A percentile compares a stretch with the other conserved stretches of the same genome.
phyloP scores from a whole-genome alignment of 2,888 invertebrate genomes.

The Drosophila phalerata region DNA sequence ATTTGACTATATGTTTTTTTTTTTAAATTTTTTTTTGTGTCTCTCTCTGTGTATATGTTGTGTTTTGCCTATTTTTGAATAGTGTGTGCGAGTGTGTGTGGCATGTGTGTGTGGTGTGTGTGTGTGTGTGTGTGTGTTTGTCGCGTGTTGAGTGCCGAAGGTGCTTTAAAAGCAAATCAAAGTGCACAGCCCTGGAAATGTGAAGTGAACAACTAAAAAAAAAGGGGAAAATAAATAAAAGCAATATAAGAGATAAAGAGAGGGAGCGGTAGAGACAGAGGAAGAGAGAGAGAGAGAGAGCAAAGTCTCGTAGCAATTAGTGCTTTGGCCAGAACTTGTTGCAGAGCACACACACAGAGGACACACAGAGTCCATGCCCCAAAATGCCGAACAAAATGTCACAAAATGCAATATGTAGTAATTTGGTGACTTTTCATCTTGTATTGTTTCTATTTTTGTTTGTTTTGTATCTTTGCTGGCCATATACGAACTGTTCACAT shows the following conservation, averaged over 20 bases:
- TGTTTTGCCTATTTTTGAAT: conserved; percentile 38
- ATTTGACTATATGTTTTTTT: conserved; percentile 41
- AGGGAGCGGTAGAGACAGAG: no score
- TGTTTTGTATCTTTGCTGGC: background rate
- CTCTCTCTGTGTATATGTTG: conserved; percentile 5
- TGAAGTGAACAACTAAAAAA: conserved; percentile 19
- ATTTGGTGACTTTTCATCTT: background rate
- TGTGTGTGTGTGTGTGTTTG: conserved; percentile 29
- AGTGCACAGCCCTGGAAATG: conserved; percentile 57
- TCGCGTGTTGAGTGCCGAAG: conserved; percentile 53
- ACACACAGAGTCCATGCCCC: conserved; percentile 27
- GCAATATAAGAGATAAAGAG: background rate
- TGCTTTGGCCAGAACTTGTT: conserved; percentile 55
- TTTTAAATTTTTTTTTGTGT: conserved; percentile 19
- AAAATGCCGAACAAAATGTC: conserved; percentile 9
- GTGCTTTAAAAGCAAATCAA: conserved; percentile 60
- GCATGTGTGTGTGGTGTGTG: background rate
- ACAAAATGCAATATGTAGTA: background rate
- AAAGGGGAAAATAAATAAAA: conserved; percentile 1
- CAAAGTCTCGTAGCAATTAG: conserved; percentile 5
- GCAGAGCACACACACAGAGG: conserved; percentile 51
- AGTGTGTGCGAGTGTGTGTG: conserved; percentile 34
- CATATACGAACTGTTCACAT: conserved; percentile 6
- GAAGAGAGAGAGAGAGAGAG: background rate
- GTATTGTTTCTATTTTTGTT: background rate